phyloP scores from a whole-genome alignment of 2,888 invertebrate species.

The Adela reaumurella region DNA sequence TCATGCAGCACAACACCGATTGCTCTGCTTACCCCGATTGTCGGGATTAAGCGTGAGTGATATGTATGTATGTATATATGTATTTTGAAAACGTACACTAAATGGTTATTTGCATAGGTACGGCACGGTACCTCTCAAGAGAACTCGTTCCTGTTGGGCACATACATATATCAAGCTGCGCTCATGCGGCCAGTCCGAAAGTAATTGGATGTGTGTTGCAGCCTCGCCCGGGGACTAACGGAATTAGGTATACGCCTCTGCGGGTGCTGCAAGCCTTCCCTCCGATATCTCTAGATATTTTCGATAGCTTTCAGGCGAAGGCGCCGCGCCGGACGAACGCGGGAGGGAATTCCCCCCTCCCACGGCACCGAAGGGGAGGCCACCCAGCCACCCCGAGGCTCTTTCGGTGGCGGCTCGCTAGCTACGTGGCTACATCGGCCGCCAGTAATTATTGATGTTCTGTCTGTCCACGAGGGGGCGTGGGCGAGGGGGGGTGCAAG shows the following conservation, averaged over 20 bases:
- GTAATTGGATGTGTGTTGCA: no score
- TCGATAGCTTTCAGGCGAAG: neutral
- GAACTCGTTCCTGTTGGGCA: no score
- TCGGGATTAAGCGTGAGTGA: no score
- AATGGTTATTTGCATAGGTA: no score
- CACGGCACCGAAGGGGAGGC: conserved; percentile 29
- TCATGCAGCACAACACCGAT: no score
- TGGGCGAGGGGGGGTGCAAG: conserved; percentile 2
- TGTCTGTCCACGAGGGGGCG: conserved; percentile 10
- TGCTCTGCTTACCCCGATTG: no score
- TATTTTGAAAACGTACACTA: no score
- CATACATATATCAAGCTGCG: no score
- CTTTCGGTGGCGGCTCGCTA: conserved; percentile 19
- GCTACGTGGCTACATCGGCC: conserved; percentile 9
- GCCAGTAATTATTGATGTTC: conserved; percentile 14
- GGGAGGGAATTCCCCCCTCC: conserved; percentile 21
- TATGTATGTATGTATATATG: no score
- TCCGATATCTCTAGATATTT: neutral
- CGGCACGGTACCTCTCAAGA: no score
- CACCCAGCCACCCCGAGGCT: conserved; percentile 35
- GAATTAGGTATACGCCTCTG: neutral
- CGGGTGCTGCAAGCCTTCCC: neutral
- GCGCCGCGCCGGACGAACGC: conserved; percentile 7
- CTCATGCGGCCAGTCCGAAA: no score
- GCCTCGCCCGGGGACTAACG: neutral